Base-by-base conservation (phyloP, 2,888 invertebrate species). In the Scotopteryx bipunctaria region DNA sequence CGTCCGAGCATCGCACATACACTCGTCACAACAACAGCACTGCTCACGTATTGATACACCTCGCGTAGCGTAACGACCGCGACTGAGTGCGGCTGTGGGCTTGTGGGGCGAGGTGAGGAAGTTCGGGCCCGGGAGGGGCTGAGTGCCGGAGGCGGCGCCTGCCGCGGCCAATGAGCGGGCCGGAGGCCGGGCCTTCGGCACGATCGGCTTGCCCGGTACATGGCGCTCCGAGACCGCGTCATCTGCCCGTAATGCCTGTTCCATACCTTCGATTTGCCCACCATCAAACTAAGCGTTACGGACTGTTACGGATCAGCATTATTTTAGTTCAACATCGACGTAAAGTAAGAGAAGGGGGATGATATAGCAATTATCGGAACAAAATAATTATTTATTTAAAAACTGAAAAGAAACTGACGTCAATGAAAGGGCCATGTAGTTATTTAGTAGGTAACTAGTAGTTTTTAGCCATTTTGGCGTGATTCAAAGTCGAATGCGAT, bases 21-120 rank as follows among this genome's bases (percentile, higher is more conserved):
- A 86, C 85, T 81, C 81, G 81, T 74, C 86, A 87, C 87, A 78
- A 86, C 84, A 77, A 81, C 85, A n/a, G n/a, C n/a, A 85, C 86
- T 65, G 62, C 55, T 65, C 58, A 64, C 66, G 59, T 51, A n/a
- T n/a, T n/a, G 71, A 69, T 65, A 71, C 83, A 73, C 73, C 72
- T 64, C 81, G 66, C 78, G 73, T 69, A 67, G 73, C 77, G 77
- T 66, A 65, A 72, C 75, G 69, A 64, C 71, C 76, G 77, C 77
- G 80, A 87, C 87, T 86, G 85, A 81, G 65, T 61, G 61, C 49
- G 38, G 38, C 16, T 57, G 63, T 52, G 63, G 57, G 64, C 27
- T n/a, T n/a, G 60, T 64, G 63, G 55, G 67, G 40, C 38, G 43
- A 21, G 59, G 61, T 58, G 62, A 58, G 53, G 56, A 40, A 58